Conservation (phyloP, 2,113 vertebrate species). For the Bambusicola thoracicus region DNA sequence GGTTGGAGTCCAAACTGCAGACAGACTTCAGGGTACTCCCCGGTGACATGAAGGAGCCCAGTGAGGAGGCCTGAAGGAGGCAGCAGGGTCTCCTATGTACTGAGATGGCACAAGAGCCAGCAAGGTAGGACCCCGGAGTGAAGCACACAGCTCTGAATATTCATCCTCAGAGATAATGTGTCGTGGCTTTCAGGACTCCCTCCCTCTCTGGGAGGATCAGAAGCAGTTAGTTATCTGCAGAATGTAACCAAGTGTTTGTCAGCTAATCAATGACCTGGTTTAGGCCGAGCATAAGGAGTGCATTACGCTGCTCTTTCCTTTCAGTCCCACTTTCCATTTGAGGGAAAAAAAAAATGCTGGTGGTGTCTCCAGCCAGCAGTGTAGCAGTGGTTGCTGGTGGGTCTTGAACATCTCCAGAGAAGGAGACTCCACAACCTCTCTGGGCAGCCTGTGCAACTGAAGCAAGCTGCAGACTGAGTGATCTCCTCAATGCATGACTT, state of each 20-base stretch:
- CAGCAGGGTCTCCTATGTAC: not conserved
- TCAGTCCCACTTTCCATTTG: not conserved
- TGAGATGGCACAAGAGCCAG: not conserved
- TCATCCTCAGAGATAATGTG: not conserved
- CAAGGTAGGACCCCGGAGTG: not conserved
- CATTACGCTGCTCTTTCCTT: not conserved
- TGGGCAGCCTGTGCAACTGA: too few species aligned
- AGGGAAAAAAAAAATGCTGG: not conserved
- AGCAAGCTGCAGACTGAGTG: accelerated
- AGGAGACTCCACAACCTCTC: too few species aligned
- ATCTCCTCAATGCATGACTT: accelerated
- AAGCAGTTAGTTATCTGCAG: not conserved
- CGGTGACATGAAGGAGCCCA: not conserved
- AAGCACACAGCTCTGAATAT: not conserved
- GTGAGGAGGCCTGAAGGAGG: not conserved
- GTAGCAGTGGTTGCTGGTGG: not conserved
- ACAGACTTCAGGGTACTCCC: not conserved
- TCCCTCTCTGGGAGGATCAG: not conserved
- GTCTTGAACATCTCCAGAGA: too few species aligned
- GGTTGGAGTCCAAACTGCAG: not conserved
- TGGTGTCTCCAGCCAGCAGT: not conserved
- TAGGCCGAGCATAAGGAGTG: not conserved
- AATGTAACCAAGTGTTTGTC: not conserved
- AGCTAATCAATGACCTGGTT: slow-evolving; percentile 24
- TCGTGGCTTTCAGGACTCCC: not conserved